A percentile compares a stretch with the other conserved stretches of the same genome.
Conservation (phyloP, 2,888 invertebrate species). For the Morpho deidamia region DNA sequence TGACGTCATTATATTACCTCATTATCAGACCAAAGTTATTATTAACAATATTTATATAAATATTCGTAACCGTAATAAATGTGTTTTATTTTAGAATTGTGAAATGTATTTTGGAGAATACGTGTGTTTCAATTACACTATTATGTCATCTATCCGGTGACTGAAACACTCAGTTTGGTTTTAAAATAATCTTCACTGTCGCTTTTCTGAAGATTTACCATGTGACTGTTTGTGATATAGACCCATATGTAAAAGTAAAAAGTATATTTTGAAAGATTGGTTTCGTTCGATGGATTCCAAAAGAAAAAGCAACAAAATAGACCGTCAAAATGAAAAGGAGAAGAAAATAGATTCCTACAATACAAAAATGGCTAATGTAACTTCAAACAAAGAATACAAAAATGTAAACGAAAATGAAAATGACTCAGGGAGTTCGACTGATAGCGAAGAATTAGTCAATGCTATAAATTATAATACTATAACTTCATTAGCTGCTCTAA, state of each 20-base stretch:
- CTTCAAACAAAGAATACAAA: constrained; percentile 37
- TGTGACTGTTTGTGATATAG: constrained; percentile 57
- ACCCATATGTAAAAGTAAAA: constrained; percentile 8
- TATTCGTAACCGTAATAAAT: constrained; percentile 29
- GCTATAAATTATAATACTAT: constrained; percentile 85
- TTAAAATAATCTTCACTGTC: constrained; percentile 52
- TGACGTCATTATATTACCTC: background rate
- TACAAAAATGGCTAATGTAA: constrained; percentile 33
- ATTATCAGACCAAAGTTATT: background rate
- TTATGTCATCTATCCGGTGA: constrained; percentile 53
- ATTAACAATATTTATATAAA: background rate
- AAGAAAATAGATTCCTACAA: constrained; percentile 48
- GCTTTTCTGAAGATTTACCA: constrained; percentile 30
- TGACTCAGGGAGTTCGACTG: constrained; percentile 73
- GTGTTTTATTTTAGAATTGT: constrained; percentile 45
- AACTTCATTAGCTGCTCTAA: constrained; percentile 81
- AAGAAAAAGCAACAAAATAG: constrained; percentile 40
- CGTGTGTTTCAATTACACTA: constrained; percentile 36
- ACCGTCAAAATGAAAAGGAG: constrained; percentile 62
- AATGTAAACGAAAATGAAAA: constrained; percentile 37
- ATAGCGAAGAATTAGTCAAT: constrained; percentile 81
- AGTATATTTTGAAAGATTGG: constrained; percentile 5
- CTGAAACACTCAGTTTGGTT: constrained; percentile 40
- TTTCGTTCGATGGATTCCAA: constrained; percentile 54
- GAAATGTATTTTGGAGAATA: constrained; percentile 45